Evolutionary conservation across 2,113 vertebrate genomes (phyloP), one percentile per base, ranked within the genome.

Genomic region (Pongo pygmaeus): DNA sequence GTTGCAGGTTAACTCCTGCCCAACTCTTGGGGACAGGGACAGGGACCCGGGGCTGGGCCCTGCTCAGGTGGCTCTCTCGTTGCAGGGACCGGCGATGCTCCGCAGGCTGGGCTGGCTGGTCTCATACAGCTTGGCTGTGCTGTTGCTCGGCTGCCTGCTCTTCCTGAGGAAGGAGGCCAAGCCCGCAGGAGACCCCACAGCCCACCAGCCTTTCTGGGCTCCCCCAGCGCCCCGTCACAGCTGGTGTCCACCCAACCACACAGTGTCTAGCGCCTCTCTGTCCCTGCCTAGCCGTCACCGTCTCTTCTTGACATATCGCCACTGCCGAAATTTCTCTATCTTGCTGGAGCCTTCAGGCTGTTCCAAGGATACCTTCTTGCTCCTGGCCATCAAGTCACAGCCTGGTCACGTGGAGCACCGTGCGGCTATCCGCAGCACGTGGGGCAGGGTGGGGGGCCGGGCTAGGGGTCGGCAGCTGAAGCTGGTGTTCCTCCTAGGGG

Each of bases 371-470:
- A 98, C 98, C 0, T 99, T 98, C 94, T 98, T 99, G 84, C 91
- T 99, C 84, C 96, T 99, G 97, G 99, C 97, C 0, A 97, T 99
- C 95, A 99, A 99, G 94, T 99, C 99, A 1, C 97, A 98, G 78
- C 99, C 99, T 0, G 85, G 98, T 72, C 99, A 99, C 0, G 81
- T 99, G n/a, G 99, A 99, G 52, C 98, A 93, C 3, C 95, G 99
- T 0, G 97, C 94, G 0, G 98, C 99, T 0, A 99, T 99, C 94
- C 98, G 99, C 55, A 98, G 98, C 97, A 99, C 99, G 0, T 99
- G 99, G 99, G 99, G 99, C 14, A 98, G 98, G 48, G 96, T 70
- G 2, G 89, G 74, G 13, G 85, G 90, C 46, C 92, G 98, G 4
- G 17, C 79, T 0, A n/a, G 92, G 18, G 97, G 97, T 72, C 97